phyloP scores from a whole-genome alignment of 2,888 invertebrate genomes.

The Torymus tubicola region DNA sequence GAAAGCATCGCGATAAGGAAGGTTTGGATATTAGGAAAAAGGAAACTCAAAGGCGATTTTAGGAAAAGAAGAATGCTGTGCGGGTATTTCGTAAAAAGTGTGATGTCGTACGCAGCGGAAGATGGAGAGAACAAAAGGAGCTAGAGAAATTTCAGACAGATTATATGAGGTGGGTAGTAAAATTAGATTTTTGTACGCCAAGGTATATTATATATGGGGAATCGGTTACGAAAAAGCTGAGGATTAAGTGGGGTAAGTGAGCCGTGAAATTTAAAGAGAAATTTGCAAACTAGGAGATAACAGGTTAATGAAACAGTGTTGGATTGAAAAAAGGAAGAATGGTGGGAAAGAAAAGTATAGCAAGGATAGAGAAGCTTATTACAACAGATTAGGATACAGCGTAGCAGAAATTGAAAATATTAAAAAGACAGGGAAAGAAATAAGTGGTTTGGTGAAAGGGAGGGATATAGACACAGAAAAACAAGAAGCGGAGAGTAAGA shows the following conservation, averaged over 20 bases:
- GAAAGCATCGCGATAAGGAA: too few relatives aligned
- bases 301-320: background rate
- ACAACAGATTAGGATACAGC: background rate
- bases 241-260: background rate
- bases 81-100: background rate
- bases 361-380: background rate
- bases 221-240: background rate
- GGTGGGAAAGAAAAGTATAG: background rate
- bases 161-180: conserved; percentile 2
- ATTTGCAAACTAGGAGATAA: background rate
- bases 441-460: too few relatives aligned
- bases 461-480: background rate
- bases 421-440: background rate
- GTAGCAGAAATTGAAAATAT: background rate
- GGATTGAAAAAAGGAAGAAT: conserved; percentile 1
- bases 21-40: too few relatives aligned
- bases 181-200: background rate
- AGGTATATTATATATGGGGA: conserved; percentile 1
- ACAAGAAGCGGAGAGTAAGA: background rate
- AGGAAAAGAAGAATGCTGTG: background rate
- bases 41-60: background rate
- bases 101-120: too few relatives aligned
- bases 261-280: background rate
- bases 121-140: conserved; percentile 14
- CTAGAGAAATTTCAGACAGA: conserved; percentile 7